phyloP scores from a whole-genome alignment of 2,113 vertebrate species.

The Probosciger aterrimus region DNA sequence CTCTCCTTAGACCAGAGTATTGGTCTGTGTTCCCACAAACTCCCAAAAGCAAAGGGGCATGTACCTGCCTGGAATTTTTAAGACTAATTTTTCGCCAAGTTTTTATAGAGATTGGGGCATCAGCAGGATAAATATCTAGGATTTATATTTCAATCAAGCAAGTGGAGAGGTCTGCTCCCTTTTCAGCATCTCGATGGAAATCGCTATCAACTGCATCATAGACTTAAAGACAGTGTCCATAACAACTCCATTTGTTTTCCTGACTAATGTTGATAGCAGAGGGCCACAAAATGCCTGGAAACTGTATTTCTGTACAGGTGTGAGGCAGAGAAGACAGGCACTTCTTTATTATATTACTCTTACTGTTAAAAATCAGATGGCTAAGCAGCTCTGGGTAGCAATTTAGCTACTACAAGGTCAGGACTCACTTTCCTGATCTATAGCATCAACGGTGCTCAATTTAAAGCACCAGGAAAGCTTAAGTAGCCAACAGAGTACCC shows the following conservation, averaged over 20 bases:
- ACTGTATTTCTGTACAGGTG: background rate
- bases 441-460: slow-evolving; percentile 29
- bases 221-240: background rate
- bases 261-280: background rate
- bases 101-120: background rate
- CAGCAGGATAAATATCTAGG: background rate
- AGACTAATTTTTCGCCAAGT: background rate
- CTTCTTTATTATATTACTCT: background rate
- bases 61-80: background rate
- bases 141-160: background rate
- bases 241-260: slow-evolving; percentile 11
- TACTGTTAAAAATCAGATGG: background rate
- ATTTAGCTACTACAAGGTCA: slow-evolving; percentile 49
- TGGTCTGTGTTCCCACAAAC: background rate
- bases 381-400: background rate
- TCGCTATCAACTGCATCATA: background rate
- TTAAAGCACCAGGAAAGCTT: slow-evolving; percentile 46
- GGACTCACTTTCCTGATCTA: slow-evolving; percentile 32
- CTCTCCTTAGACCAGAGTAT: background rate
- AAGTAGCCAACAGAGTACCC: slow-evolving; percentile 45
- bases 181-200: background rate
- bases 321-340: background rate
- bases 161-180: background rate
- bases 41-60: background rate
- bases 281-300: slow-evolving; percentile 10